phyloP scores from a whole-genome alignment of 2,888 invertebrate species.

The Eilema sororculum region DNA sequence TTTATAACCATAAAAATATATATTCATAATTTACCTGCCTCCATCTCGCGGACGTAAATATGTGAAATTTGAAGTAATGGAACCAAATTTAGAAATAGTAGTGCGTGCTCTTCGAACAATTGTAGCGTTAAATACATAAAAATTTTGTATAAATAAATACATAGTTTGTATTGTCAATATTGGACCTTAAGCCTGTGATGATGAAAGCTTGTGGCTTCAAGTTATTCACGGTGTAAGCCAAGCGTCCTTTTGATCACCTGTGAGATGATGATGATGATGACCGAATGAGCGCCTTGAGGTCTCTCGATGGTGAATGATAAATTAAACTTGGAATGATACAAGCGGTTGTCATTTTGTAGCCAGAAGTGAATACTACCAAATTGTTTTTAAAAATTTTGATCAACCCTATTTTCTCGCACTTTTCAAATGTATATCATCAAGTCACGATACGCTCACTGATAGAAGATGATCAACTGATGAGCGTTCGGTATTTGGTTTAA shows the following conservation, averaged over 20 bases:
- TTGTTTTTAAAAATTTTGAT: too few species aligned
- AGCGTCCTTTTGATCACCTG: conserved; percentile 43
- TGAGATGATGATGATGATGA: conserved; percentile 22
- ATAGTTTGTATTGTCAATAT: conserved; percentile 76
- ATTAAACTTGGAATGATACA: background rate
- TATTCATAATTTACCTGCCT: too few species aligned
- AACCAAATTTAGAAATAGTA: conserved; percentile 6
- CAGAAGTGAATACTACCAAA: background rate
- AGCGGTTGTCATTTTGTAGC: conserved; percentile 5
- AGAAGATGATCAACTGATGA: too few species aligned
- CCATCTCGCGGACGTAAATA: too few species aligned
- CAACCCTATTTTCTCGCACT: too few species aligned
- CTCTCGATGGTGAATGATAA: conserved; percentile 1
- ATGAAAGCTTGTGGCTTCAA: conserved; percentile 83
- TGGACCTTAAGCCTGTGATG: conserved; percentile 74
- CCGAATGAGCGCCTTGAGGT: conserved; percentile 7
- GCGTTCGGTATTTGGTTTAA: too few species aligned
- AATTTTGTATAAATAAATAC: conserved; percentile 45
- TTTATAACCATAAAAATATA: background rate
- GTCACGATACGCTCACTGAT: too few species aligned
- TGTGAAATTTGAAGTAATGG: too few species aligned
- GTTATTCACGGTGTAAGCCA: conserved; percentile 48
- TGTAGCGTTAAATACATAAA: conserved; percentile 29
- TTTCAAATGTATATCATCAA: too few species aligned
- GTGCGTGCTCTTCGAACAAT: conserved; percentile 16